Conservation (phyloP, 2,888 invertebrate genomes). For the Diaperis boleti region DNA sequence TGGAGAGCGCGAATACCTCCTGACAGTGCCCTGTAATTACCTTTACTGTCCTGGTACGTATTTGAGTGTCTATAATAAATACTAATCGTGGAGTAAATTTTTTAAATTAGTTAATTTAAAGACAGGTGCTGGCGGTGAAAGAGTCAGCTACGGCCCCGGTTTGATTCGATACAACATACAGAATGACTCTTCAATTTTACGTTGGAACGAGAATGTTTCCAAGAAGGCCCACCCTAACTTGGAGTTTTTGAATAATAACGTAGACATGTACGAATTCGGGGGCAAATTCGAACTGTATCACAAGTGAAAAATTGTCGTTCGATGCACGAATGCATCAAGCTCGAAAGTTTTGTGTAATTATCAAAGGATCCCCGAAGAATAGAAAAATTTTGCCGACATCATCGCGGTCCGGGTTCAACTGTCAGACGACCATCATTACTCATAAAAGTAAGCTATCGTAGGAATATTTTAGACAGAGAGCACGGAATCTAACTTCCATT, state of each 20-base stretch:
- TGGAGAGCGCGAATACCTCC: background rate
- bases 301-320: conserved; percentile 26
- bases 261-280: conserved; percentile 8
- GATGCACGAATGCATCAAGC: conserved; percentile 18
- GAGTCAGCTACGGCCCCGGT: conserved; percentile 48
- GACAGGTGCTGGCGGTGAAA: conserved; percentile 50
- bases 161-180: conserved; percentile 55
- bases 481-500: conserved; percentile 62
- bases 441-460: conserved; percentile 62
- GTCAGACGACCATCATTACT: conserved; percentile 64
- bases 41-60: conserved; percentile 28
- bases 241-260: conserved; percentile 38
- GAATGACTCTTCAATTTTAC: conserved; percentile 56
- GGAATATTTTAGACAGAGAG: conserved; percentile 61
- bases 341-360: conserved; percentile 37
- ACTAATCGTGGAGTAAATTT: conserved; percentile 39
- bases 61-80: conserved; percentile 22
- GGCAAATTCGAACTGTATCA: conserved; percentile 19
- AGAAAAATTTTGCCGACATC: conserved; percentile 64
- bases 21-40: conserved; percentile 32
- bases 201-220: conserved; percentile 54
- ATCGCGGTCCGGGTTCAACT: conserved; percentile 60
- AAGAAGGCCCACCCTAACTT: conserved; percentile 55
- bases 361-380: conserved; percentile 42
- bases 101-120: conserved; percentile 53